phyloP scores from a whole-genome alignment of 2,888 invertebrate species.

The Mycogona germanica region DNA sequence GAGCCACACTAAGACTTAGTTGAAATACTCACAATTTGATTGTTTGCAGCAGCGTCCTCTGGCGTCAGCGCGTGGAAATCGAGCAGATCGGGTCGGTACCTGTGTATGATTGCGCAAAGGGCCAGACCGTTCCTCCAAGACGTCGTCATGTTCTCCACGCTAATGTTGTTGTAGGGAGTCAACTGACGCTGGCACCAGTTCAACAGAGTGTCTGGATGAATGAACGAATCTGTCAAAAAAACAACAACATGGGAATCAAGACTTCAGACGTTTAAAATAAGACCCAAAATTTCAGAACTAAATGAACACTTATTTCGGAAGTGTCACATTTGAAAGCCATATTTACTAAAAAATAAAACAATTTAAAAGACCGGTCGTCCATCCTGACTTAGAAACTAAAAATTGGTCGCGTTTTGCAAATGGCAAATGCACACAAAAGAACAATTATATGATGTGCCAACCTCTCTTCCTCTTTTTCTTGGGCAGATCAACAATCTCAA shows the following conservation, averaged over 20 bases:
- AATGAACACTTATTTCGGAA: no score
- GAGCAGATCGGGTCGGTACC: constrained; percentile 82
- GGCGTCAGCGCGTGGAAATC: constrained; percentile 54
- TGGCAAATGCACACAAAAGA: not conserved
- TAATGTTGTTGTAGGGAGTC: constrained; percentile 44
- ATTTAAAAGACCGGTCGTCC: no score
- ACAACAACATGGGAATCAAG: constrained; percentile 25
- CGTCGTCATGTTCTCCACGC: constrained; percentile 50
- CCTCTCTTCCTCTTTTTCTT: constrained; percentile 53
- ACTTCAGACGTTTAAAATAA: not conserved
- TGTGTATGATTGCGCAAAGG: constrained; percentile 60
- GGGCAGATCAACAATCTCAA: constrained; percentile 42
- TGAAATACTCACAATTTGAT: constrained; percentile 43
- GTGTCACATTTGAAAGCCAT: no score
- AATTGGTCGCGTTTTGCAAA: not conserved
- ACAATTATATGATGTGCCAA: constrained; percentile 25
- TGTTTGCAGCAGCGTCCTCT: constrained; percentile 51
- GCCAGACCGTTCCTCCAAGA: constrained; percentile 55
- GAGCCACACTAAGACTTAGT: not conserved
- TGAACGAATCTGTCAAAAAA: constrained; percentile 55
- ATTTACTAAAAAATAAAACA: constrained; percentile 1
- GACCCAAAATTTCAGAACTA: not conserved
- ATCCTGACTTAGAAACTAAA: not conserved
- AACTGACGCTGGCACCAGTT: constrained; percentile 65
- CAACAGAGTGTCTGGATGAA: constrained; percentile 59